Percentiles rank a stretch among this genome's conserved stretches.
phyloP scores from a whole-genome alignment of 2,797 vertebrate genomes.

The Coendou prehensilis region DNA sequence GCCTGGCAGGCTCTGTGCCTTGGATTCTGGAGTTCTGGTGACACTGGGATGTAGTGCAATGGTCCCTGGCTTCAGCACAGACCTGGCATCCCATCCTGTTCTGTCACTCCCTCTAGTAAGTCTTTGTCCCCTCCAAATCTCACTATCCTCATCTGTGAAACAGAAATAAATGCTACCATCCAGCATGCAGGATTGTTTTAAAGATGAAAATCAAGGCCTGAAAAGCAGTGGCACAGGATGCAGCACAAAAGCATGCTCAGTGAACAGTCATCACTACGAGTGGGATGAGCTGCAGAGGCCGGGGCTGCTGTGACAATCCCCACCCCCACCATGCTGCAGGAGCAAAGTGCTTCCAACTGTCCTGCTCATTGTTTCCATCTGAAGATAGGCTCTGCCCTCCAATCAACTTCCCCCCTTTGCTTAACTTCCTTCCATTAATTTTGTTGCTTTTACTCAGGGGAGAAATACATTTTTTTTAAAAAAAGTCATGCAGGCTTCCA shows the following conservation, averaged over 20 bases:
- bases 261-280: not conserved
- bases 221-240: not conserved
- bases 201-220: not conserved
- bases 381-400: not conserved
- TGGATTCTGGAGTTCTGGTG: not conserved
- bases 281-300: not conserved
- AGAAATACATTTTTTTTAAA: constrained; percentile 57
- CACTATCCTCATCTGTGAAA: not conserved
- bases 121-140: not conserved
- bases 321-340: rapidly evolving
- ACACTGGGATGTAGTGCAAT: too few relatives aligned
- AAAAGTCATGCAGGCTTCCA: constrained; percentile 62
- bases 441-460: constrained; percentile 73
- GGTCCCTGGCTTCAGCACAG: not conserved
- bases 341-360: not conserved
- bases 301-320: rapidly evolving
- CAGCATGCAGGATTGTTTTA: not conserved
- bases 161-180: not conserved
- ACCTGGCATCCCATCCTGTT: not conserved
- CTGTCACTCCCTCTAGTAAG: not conserved
- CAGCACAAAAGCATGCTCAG: not conserved
- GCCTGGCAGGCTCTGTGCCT: not conserved
- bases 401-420: not conserved
- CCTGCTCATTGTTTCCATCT: not conserved
- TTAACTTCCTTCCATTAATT: constrained; percentile 71